Base-by-base conservation (phyloP, 2,797 vertebrate species). In the Notolabrus celidotus region DNA sequence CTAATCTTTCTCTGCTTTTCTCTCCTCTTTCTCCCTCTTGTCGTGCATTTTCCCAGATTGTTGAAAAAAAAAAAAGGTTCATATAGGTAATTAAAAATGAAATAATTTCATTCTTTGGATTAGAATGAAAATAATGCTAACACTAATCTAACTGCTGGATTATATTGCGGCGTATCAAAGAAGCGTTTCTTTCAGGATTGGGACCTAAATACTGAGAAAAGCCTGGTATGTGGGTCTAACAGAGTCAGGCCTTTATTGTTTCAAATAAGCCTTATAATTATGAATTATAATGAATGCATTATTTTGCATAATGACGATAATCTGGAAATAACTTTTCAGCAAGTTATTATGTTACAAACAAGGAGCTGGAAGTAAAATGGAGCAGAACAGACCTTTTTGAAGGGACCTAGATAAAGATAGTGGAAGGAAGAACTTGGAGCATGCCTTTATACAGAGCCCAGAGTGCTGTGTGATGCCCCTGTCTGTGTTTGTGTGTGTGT, bases 61-160 rank as follows among this genome's bases (percentile, higher is more conserved):
- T 12, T 23, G 2, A 8, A 3, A 56, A 56, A 56, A 2, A 8
- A 3, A 56, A 56, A 56, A 27, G 4, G 15, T 27, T 69, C 16
- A 38, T 45, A 53, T 20, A 60, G 39, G 46, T 55, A 29, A 64
- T 39, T 65, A 64, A 17, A 54, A 16, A 69, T 61, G n/a, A 71
- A 71, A 67, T 77, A 0, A 67, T 64, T 58, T 74, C 0, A 52
- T 70, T 58, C 22, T 67, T 78, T 74, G 42, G 25, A 62, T 80
- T 61, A 31, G 20, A 67, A 58, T 10, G 15, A 16, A 22, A 20
- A 38, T 17, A 12, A 15, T 22, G 38, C 31, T 50, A 52, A 69
- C 17, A 15, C 27, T 11, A 78, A 73, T 83, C 58, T 72, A 73
- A 62, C 47, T 39, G 57, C 38, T 67, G 68, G 53, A 88, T 82